Evolutionary conservation across 2,888 invertebrate genomes (phyloP).

Genomic region (Apamea sordens): DNA sequence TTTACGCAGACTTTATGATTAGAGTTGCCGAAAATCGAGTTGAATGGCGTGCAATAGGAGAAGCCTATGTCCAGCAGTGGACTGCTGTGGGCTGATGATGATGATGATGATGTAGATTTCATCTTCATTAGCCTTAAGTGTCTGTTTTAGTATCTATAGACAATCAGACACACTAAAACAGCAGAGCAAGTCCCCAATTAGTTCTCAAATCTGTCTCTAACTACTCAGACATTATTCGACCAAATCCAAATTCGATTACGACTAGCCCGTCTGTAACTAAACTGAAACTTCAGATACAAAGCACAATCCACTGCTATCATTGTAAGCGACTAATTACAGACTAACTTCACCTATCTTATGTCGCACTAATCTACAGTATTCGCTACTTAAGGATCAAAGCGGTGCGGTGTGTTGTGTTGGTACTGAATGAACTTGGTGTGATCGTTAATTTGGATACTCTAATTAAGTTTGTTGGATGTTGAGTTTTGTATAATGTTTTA

Average conservation of each 20-base stretch:
- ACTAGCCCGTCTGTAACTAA: conserved; percentile 54
- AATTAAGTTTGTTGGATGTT: conserved; percentile 1
- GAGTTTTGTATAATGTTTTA: neutral
- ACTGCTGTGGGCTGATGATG: no score
- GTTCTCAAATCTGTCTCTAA: conserved; percentile 28
- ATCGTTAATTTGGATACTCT: conserved; percentile 42
- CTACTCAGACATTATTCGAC: conserved; percentile 38
- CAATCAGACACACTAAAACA: conserved; percentile 20
- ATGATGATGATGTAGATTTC: no score
- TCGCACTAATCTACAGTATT: conserved; percentile 55
- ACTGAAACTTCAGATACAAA: conserved; percentile 51
- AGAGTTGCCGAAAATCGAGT: no score
- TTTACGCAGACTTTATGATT: neutral
- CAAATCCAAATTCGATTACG: conserved; percentile 47
- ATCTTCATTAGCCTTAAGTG: neutral
- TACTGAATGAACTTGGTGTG: conserved; percentile 30
- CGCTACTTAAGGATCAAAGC: conserved; percentile 40
- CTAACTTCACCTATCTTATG: conserved; percentile 61
- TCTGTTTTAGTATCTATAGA: neutral
- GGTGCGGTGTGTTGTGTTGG: conserved; percentile 23
- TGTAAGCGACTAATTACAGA: conserved; percentile 58
- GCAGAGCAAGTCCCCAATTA: neutral
- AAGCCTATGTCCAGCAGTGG: no score
- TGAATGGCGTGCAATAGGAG: no score
- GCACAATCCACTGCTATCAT: conserved; percentile 46